Conservation (phyloP, 2,888 invertebrate species). For the Tetheella fluctuosa region DNA sequence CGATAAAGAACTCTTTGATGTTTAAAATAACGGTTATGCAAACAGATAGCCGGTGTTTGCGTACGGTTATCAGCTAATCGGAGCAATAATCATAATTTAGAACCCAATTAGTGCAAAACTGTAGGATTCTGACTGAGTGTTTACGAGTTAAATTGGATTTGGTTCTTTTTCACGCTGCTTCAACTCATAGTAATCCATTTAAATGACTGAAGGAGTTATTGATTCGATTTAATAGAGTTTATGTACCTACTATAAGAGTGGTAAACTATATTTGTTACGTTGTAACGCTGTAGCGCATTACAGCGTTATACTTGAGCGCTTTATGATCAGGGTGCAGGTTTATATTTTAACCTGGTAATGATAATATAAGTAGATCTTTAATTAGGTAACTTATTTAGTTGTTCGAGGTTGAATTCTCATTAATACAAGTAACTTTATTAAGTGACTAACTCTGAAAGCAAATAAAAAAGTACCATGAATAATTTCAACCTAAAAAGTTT, state of each 20-base stretch:
- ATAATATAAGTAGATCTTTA: too few relatives aligned
- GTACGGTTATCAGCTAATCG: constrained; percentile 1
- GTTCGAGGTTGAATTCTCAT: too few relatives aligned
- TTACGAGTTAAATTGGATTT: not conserved
- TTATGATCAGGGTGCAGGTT: too few relatives aligned
- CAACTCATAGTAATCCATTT: not conserved
- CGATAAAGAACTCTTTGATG: constrained; percentile 28
- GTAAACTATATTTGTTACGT: not conserved
- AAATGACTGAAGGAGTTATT: not conserved
- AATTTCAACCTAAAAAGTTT: too few relatives aligned
- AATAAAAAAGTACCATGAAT: not conserved
- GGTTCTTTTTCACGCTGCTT: constrained; percentile 20
- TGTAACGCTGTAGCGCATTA: too few relatives aligned
- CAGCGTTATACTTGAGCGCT: too few relatives aligned
- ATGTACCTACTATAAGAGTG: not conserved
- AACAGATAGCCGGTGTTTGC: constrained; percentile 7
- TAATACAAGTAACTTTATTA: too few relatives aligned
- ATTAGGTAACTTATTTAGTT: too few relatives aligned
- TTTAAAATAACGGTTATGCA: constrained; percentile 14
- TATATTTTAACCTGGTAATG: too few relatives aligned
- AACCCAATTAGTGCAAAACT: not conserved
- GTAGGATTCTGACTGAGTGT: not conserved
- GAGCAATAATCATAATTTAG: not conserved
- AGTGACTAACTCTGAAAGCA: too few relatives aligned
- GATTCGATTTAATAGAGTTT: too few relatives aligned